These are phyloP conservation scores for Tychaedon coryphoeus DNA, from an alignment of 2,113 vertebrate genomes.

Conservation along the genomic window DNA sequence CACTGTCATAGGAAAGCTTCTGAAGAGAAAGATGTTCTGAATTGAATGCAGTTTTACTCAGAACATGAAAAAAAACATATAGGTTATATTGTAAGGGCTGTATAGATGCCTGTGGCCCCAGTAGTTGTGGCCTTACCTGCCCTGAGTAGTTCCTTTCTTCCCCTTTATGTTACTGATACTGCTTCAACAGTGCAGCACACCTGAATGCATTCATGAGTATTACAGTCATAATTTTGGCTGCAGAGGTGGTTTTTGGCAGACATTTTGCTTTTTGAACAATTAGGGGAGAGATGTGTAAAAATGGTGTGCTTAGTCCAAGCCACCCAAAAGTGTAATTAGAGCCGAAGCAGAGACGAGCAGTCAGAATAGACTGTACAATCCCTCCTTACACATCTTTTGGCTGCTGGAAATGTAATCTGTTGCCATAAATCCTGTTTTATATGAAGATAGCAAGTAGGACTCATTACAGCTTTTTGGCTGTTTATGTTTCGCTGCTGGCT, in stretches of 20 bases:
- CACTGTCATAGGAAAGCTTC: background rate
- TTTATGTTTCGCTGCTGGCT: background rate
- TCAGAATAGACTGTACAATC: background rate
- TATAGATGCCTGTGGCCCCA: background rate
- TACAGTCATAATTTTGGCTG: background rate
- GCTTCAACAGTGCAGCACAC: background rate
- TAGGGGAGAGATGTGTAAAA: background rate
- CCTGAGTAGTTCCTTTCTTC: background rate
- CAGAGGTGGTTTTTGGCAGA: background rate
- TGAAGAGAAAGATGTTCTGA: background rate
- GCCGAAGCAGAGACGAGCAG: background rate
- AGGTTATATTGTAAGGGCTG: background rate
- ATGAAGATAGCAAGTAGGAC: background rate
- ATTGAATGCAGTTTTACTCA: background rate
- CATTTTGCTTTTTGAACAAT: background rate
- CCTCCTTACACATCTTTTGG: background rate
- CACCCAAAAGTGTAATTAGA: background rate
- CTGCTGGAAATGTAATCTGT: constrained; percentile 29
- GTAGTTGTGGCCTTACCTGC: background rate
- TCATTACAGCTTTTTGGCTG: constrained; percentile 26
- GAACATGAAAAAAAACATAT: fast-evolving
- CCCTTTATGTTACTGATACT: background rate
- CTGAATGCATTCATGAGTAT: background rate
- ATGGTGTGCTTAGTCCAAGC: background rate
- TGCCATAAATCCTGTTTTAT: background rate